Base-by-base conservation (phyloP, 2,888 invertebrate species). In the Cremastinae sp. region DNA sequence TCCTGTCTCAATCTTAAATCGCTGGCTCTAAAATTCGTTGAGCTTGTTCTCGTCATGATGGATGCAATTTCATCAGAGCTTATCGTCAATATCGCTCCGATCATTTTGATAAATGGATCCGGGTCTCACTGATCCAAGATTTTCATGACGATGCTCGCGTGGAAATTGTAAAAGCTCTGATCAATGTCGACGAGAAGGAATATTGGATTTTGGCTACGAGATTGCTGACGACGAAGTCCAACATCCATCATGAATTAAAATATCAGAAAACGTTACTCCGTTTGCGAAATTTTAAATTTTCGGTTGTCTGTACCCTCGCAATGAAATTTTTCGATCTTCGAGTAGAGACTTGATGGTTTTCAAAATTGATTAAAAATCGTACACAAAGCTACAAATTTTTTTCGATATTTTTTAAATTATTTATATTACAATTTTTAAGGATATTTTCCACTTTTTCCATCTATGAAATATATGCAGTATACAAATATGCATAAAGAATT, bases 31-130 rank as follows among this genome's bases (percentile, higher is more conserved):
- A 61, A 16, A 12, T 61, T 83, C 12, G 43, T n/a, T 0, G n/a
- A 62, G 5, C 20, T 70, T 18, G 14, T 81, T 1, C 69, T 74
- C 0, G n/a, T 8, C 4, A 12, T 82, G 0, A 41, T 79, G 5
- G 45, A 71, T 1, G 55, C 35, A 5, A 66, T 81, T 12, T 71
- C 76, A 0, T 12, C 70, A 0, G 76, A 75, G 56, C 62, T 75
- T 7, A 53, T 80, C 0, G 8, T 37, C 1, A 14, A 45, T 7
- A n/a, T 79, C 0, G 14, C 43, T 8, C 58, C 58, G 2, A 58
- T 82, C 3, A 47, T 76, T 3, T 12, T n/a, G n/a, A 59, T 5
- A 62, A 70, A n/a, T 82, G 80, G 80, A 43, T 73, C 2, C 1
- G 0, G 8, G 0, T 8, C 39, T 20, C 41, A 22, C 2, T 7